phyloP scores from a whole-genome alignment of 2,888 invertebrate genomes.

The Andricus curvator region DNA sequence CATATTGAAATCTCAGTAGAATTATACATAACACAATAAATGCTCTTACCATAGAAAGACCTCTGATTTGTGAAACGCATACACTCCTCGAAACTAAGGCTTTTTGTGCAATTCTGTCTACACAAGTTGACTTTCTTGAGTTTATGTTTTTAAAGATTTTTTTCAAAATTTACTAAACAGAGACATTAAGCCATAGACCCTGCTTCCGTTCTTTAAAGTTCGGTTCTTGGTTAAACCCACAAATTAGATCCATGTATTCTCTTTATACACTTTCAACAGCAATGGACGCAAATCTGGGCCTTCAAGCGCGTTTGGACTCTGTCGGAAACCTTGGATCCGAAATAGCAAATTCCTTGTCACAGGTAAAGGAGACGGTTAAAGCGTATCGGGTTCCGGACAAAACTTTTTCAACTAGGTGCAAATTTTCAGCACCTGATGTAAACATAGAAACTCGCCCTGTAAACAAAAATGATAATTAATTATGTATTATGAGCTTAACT shows the following conservation, averaged over 20 bases:
- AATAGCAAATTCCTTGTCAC: conserved; percentile 85
- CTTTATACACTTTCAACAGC: conserved; percentile 5
- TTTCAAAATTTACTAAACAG: no score
- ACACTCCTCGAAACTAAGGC: background rate
- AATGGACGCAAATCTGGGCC: background rate
- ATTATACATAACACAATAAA: conserved; percentile 12
- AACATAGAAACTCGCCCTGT: conserved; percentile 89
- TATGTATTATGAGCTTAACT: background rate
- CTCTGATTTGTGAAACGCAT: background rate
- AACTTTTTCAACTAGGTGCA: conserved; percentile 90
- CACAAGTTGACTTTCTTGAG: no score
- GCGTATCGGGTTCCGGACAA: conserved; percentile 88
- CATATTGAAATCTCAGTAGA: conserved; percentile 8
- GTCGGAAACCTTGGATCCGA: conserved; percentile 79
- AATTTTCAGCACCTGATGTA: conserved; percentile 92
- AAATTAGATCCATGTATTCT: background rate
- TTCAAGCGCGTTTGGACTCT: conserved; percentile 45
- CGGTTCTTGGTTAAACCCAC: no score
- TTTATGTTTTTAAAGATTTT: no score
- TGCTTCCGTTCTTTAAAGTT: no score
- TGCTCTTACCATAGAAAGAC: background rate
- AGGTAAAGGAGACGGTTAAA: conserved; percentile 92
- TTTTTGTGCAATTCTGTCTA: no score
- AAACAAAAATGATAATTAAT: conserved; percentile 3
- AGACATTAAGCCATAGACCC: no score